Evolutionary conservation across 2,113 vertebrate genomes (phyloP).

Genomic region (Rhagologus leucostigma): DNA sequence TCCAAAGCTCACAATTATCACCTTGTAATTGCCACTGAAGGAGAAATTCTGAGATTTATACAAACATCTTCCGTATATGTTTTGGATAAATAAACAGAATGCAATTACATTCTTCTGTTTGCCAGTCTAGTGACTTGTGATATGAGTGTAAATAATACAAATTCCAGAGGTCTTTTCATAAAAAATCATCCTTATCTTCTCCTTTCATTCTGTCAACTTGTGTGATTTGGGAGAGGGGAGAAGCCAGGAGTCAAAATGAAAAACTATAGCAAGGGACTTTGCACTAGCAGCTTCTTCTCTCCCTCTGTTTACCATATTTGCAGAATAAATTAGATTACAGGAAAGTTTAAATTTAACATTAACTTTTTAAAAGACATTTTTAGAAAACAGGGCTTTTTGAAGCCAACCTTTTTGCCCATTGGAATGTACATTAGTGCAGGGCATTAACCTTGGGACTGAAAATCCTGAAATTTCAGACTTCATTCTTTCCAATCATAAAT

Average conservation of each 20-base stretch:
- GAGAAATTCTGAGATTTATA: not conserved
- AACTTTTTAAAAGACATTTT: not conserved
- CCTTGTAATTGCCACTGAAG: not conserved
- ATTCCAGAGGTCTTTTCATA: not conserved
- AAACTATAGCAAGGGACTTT: not conserved
- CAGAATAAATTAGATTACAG: not conserved
- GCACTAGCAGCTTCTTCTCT: not conserved
- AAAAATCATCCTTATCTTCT: not conserved
- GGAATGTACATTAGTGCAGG: not conserved
- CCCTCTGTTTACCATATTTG: not conserved
- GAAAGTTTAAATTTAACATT: not conserved
- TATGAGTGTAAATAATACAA: not conserved
- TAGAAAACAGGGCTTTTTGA: not conserved
- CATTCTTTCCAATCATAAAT: not conserved
- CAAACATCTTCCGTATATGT: not conserved
- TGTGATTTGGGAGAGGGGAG: not conserved
- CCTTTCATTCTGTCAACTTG: not conserved
- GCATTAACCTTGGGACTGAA: not conserved
- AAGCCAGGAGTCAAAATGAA: not conserved
- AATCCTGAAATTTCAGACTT: not conserved
- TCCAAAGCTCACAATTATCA: not conserved
- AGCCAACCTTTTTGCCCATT: not conserved
- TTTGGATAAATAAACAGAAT: not conserved
- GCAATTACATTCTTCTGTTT: not conserved
- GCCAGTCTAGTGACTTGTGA: not conserved